Conservation (phyloP, 2,797 vertebrate species). For the Pangasius krempfi region DNA sequence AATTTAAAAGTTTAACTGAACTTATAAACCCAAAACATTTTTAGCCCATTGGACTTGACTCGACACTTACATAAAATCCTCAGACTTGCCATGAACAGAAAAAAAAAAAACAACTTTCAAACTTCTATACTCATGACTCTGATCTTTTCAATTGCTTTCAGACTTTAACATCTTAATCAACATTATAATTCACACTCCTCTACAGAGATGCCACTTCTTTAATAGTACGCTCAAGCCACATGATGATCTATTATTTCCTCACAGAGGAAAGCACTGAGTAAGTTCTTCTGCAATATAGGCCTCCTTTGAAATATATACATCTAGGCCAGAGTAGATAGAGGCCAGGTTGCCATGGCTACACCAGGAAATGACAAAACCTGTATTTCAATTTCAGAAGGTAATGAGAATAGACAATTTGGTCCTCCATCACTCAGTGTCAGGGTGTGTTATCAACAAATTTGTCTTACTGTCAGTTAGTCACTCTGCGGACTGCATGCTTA, state of each 20-base stretch:
- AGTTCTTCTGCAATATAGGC: slow-evolving; percentile 48
- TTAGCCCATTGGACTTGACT: too few species aligned
- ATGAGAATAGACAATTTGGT: slow-evolving; percentile 74
- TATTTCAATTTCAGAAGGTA: slow-evolving; percentile 81
- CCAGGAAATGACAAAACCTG: slow-evolving; percentile 73
- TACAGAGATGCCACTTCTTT: background rate
- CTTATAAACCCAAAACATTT: background rate
- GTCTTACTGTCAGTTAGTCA: slow-evolving; percentile 76
- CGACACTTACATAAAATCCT: background rate
- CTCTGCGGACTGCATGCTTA: slow-evolving; percentile 61
- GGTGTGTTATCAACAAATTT: slow-evolving; percentile 75
- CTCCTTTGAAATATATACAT: slow-evolving; percentile 39
- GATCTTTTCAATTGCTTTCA: background rate
- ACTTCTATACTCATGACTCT: background rate
- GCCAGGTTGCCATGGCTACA: slow-evolving; percentile 74
- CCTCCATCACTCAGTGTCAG: slow-evolving; percentile 80
- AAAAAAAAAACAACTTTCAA: background rate
- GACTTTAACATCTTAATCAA: background rate
- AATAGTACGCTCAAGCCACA: slow-evolving; percentile 25
- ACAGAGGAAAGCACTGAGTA: background rate
- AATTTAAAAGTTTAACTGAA: background rate
- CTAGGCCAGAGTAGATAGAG: slow-evolving; percentile 55
- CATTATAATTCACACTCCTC: background rate
- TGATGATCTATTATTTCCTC: slow-evolving; percentile 31
- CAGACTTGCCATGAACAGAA: background rate